Evolutionary conservation across 2,888 invertebrate genomes (phyloP).

Genomic region (Neoscelio sp.): DNA sequence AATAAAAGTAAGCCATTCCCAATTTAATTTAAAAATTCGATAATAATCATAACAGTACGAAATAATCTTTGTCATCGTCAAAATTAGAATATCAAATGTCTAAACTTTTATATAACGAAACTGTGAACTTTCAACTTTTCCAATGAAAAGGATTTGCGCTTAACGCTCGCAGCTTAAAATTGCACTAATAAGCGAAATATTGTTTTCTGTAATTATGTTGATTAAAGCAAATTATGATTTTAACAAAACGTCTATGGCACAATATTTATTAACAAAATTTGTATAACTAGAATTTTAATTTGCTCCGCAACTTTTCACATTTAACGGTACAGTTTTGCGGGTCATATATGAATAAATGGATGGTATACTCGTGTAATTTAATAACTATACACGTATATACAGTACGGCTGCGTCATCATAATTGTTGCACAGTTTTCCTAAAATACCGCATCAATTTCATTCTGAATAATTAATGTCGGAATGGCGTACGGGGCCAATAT

Average conservation of each 20-base stretch:
- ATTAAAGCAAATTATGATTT: constrained; percentile 36
- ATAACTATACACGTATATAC: constrained; percentile 43
- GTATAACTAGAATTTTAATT: constrained; percentile 37
- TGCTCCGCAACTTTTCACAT: constrained; percentile 32
- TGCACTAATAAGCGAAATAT: constrained; percentile 22
- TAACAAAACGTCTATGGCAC: constrained; percentile 4
- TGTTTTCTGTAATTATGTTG: neutral
- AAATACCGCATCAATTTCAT: constrained; percentile 59
- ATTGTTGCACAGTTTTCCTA: constrained; percentile 56
- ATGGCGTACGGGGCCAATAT: constrained; percentile 53
- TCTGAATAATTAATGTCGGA: constrained; percentile 58
- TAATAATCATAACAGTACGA: neutral
- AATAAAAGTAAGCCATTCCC: neutral
- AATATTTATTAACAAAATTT: constrained; percentile 41
- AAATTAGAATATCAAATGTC: neutral
- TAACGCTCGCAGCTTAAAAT: constrained; percentile 9
- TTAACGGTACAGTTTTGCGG: constrained; percentile 24
- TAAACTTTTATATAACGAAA: neutral
- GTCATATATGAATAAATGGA: constrained; percentile 40
- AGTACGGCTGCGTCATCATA: constrained; percentile 27
- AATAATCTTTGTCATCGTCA: neutral
- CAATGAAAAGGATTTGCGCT: constrained; percentile 4
- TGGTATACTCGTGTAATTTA: constrained; percentile 53
- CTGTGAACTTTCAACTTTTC: neutral
- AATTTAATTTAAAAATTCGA: neutral